Percentiles rank a stretch among this genome's conserved stretches.
phyloP scores from a whole-genome alignment of 2,113 vertebrate species.

The Cyanistes caeruleus region DNA sequence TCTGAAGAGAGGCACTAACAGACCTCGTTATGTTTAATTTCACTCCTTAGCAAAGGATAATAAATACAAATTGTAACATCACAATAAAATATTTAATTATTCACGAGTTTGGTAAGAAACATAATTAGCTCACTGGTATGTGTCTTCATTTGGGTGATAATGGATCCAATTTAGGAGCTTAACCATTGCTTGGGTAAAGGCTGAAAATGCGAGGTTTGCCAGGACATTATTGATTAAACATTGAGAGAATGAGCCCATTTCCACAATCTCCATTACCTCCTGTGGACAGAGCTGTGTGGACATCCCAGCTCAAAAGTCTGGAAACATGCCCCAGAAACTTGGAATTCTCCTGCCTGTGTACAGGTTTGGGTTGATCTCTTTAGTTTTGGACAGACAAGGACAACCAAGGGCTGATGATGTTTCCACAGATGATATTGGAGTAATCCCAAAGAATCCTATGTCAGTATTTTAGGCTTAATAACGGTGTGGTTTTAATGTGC shows the following conservation, averaged over 20 bases:
- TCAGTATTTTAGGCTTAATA: not conserved
- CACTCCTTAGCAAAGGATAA: conserved; percentile 71
- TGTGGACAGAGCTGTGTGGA: not conserved
- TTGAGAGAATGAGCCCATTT: not conserved
- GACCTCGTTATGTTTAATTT: conserved; percentile 78
- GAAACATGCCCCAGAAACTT: rapidly evolving
- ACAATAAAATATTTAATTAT: conserved; percentile 82
- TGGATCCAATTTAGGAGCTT: conserved; percentile 39
- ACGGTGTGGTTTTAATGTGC: not conserved
- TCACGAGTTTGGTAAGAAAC: conserved; percentile 67
- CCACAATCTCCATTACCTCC: not conserved
- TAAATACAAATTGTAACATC: conserved; percentile 78
- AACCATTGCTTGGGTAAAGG: not conserved
- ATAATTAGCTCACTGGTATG: conserved; percentile 68
- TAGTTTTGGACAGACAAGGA: not conserved
- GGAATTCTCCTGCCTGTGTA: not conserved
- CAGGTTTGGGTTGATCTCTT: not conserved
- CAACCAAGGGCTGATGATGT: not conserved
- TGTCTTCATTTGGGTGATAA: conserved; percentile 68
- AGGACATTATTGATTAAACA: not conserved
- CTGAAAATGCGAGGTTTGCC: not conserved
- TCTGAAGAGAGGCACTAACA: conserved; percentile 67
- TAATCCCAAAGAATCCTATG: not conserved
- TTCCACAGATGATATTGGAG: not conserved
- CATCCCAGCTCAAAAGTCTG: not conserved